phyloP scores from a whole-genome alignment of 1,140 invertebrate genomes.

The Bombus waltoni region DNA sequence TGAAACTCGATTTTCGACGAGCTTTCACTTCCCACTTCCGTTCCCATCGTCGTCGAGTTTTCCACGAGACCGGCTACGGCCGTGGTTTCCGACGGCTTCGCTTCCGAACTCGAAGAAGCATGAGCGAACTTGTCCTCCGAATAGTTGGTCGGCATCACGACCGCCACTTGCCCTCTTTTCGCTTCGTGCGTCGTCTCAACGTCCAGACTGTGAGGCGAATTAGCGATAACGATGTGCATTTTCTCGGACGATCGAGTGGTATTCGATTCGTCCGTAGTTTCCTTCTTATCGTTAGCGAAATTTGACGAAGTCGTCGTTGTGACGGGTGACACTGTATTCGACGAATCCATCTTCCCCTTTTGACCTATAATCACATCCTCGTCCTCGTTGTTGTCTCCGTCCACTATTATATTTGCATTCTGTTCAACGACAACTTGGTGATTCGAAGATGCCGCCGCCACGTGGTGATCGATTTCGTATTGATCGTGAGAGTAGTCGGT shows the following conservation, averaged over 20 bases:
- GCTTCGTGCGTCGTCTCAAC: conserved; percentile 28
- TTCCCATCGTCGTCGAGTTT: background rate
- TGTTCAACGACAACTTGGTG: conserved; percentile 73
- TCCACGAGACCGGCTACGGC: background rate
- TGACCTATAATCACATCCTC: conserved; percentile 71
- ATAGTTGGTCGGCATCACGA: conserved; percentile 73
- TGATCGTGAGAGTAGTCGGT: conserved; percentile 62
- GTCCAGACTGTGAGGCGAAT: conserved; percentile 48
- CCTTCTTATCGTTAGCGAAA: background rate
- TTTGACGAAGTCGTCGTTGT: background rate
- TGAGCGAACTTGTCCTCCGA: conserved; percentile 34
- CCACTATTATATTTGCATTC: conserved; percentile 74
- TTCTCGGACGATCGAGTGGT: conserved; percentile 40
- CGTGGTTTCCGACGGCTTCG: background rate
- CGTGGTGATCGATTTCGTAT: conserved; percentile 69
- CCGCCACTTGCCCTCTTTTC: conserved; percentile 60
- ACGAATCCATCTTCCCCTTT: conserved; percentile 34
- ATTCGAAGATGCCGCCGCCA: conserved; percentile 67
- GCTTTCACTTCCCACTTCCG: background rate
- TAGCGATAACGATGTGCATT: conserved; percentile 74
- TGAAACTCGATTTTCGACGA: conserved; percentile 32
- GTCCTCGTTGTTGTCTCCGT: conserved; percentile 63
- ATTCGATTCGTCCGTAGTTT: conserved; percentile 11
- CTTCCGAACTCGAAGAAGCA: background rate
- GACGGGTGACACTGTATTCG: background rate